Percentiles rank a stretch among this genome's conserved stretches.
These are phyloP conservation scores for Callocephalon fimbriatum DNA, from an alignment of 2,113 vertebrate species.

Conservation along the genomic window DNA sequence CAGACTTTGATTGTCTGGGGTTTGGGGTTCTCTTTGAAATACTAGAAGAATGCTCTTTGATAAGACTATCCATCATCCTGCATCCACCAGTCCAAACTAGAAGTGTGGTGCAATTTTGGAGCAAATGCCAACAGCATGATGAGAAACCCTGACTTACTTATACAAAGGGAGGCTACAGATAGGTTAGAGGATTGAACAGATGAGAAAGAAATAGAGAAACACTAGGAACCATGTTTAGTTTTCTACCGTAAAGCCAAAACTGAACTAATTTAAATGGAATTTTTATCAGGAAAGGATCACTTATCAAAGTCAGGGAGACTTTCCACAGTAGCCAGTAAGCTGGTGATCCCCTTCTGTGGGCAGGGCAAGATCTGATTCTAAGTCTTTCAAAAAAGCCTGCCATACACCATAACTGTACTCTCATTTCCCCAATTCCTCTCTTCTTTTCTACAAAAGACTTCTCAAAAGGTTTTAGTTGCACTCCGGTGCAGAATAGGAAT, in stretches of 20 bases:
- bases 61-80: neutral
- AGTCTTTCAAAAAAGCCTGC: neutral
- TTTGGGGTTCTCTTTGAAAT: neutral
- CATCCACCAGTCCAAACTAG: neutral
- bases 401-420: too few species aligned
- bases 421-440: neutral
- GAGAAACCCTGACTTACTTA: neutral
- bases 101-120: neutral
- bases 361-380: neutral
- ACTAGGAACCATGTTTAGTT: neutral
- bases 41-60: neutral
- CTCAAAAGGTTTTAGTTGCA: neutral
- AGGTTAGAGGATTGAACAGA: neutral
- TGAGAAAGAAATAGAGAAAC: neutral
- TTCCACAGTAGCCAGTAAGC: neutral
- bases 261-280: neutral
- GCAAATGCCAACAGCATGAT: neutral
- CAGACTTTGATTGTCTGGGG: neutral
- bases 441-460: neutral
- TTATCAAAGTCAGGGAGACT: neutral
- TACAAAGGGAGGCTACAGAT: neutral
- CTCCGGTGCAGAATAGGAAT: neutral
- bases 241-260: neutral
- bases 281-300: neutral
- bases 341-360: accelerated